Evolutionary conservation across 2,797 vertebrate genomes (phyloP).

Genomic region (Dendrocincla fuliginosa): DNA sequence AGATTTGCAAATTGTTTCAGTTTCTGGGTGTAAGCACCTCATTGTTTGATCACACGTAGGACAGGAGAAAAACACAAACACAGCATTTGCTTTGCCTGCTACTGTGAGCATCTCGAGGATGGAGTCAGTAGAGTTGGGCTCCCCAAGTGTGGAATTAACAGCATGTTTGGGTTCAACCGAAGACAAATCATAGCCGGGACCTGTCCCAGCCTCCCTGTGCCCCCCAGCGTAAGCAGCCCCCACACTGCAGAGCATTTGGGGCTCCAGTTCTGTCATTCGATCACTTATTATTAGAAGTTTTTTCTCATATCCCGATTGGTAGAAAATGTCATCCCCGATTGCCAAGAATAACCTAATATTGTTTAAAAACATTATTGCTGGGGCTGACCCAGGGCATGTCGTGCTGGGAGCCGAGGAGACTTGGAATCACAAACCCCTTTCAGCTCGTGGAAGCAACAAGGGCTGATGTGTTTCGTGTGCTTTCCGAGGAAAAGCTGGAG

Average conservation of each 20-base stretch:
- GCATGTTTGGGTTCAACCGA: not conserved
- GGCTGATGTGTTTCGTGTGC: slow-evolving; percentile 3
- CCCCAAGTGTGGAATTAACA: not conserved
- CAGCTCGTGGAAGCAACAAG: slow-evolving; percentile 26
- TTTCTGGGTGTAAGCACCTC: not conserved
- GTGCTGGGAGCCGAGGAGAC: not conserved
- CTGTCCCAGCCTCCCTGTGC: not conserved
- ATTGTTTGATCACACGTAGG: not conserved
- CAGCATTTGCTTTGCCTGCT: not conserved
- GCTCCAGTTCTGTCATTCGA: slow-evolving; percentile 16
- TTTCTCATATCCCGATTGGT: slow-evolving; percentile 43
- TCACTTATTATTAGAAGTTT: slow-evolving; percentile 33
- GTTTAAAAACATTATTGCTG: slow-evolving; percentile 63
- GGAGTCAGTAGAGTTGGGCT: not conserved
- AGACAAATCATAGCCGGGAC: not conserved
- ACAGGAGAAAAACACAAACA: not conserved
- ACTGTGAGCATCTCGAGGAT: not conserved
- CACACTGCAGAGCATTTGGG: not conserved
- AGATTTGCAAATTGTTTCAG: not conserved
- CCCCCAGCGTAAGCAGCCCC: not conserved
- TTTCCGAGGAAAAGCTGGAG: not conserved
- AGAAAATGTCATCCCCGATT: slow-evolving; percentile 29
- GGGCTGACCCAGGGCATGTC: slow-evolving; percentile 50
- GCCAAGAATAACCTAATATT: slow-evolving; percentile 57
- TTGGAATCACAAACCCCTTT: slow-evolving; percentile 24